Percentiles rank a stretch among this genome's conserved stretches.
Evolutionary conservation across 1,140 invertebrate genomes (phyloP).

Genomic region (Microplitis mediator): DNA sequence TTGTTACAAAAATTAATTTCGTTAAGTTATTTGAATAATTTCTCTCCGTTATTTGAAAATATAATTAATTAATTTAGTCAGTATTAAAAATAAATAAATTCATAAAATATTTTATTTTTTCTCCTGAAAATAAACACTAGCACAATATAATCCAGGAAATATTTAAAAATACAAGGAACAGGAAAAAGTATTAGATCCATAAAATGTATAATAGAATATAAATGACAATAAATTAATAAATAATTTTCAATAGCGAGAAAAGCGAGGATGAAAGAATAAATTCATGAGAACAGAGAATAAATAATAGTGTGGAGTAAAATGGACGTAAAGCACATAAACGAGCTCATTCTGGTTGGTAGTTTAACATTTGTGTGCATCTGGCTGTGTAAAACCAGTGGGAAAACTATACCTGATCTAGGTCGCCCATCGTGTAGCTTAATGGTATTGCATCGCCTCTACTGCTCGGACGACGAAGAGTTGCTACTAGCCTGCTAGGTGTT

Average conservation of each 20-base stretch:
- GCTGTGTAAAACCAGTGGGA: constrained; percentile 3
- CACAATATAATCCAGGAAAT: too few species aligned
- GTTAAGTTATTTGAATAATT: too few species aligned
- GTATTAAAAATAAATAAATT: too few species aligned
- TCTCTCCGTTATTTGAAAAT: too few species aligned
- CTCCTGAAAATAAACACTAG: too few species aligned
- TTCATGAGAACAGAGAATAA: neutral
- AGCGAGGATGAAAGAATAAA: neutral
- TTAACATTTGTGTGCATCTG: neutral
- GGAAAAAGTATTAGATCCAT: too few species aligned
- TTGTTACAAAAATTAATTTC: too few species aligned
- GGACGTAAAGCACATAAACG: neutral
- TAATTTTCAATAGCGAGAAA: neutral
- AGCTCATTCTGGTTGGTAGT: neutral
- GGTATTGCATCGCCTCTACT: constrained; percentile 32
- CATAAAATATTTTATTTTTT: too few species aligned
- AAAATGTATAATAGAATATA: neutral
- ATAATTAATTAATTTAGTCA: too few species aligned
- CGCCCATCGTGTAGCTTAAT: constrained; percentile 30
- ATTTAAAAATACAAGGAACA: too few species aligned
- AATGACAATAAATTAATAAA: neutral
- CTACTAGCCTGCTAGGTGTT: constrained; percentile 7
- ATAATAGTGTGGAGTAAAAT: neutral
- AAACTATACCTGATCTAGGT: constrained; percentile 25
- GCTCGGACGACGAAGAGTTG: constrained; percentile 14